Evolutionary conservation across 2,113 vertebrate genomes (phyloP).

Genomic region (Polyodon spathula): DNA sequence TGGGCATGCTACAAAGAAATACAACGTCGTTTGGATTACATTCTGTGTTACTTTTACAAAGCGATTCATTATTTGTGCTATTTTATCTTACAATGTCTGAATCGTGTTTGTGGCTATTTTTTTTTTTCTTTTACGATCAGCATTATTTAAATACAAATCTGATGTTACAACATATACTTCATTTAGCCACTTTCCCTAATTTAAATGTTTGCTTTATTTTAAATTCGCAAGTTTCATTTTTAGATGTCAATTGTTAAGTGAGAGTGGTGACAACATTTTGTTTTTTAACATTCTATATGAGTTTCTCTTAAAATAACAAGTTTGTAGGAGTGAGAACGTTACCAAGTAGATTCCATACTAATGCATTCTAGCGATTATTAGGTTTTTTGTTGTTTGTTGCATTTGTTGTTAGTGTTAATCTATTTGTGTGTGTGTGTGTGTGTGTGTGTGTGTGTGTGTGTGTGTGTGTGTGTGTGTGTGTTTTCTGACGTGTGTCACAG

Average conservation of each 20-base stretch:
- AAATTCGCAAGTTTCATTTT: not conserved
- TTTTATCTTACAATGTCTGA: not conserved
- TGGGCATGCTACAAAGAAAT: conserved; percentile 19
- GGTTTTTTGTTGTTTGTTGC: not conserved
- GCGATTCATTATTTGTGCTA: not conserved
- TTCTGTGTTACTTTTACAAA: not conserved
- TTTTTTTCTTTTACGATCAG: no score
- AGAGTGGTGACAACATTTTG: no score
- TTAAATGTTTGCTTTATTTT: not conserved
- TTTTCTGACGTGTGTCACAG: not conserved
- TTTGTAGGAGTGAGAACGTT: no score
- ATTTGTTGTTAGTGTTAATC: conserved; percentile 14
- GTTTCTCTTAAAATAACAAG: conserved; percentile 9
- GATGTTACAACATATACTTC: no score
- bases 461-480: conserved; percentile 16
- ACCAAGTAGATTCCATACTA: conserved; percentile 8
- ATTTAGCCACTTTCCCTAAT: no score
- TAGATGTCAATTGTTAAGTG: not conserved
- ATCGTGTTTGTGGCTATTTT: no score
- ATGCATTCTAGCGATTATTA: conserved; percentile 3
- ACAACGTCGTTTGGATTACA: conserved; percentile 3
- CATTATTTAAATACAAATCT: not conserved
- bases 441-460: conserved; percentile 13
- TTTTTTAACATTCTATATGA: not conserved
- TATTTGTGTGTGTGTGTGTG: conserved; percentile 15